phyloP scores from a whole-genome alignment of 2,888 invertebrate genomes.

The Habrosyne pyritoides region DNA sequence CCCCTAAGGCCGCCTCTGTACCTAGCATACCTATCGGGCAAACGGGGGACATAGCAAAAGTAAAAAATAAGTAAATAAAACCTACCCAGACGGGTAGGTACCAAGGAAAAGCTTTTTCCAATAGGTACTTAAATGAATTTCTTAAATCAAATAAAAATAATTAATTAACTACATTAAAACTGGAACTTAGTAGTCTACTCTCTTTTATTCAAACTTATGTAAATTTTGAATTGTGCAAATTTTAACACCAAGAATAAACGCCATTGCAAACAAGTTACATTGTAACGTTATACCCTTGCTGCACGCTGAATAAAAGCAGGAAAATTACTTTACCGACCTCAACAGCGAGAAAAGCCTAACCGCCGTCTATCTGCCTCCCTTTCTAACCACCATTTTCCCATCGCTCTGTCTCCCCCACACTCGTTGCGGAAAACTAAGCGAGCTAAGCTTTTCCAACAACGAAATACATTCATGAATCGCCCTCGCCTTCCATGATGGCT shows the following conservation, averaged over 20 bases:
- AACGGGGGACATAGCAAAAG: too few relatives aligned
- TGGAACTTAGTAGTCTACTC: background rate
- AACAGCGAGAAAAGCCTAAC: slow-evolving; percentile 57
- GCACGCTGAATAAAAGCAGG: slow-evolving; percentile 76
- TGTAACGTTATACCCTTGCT: slow-evolving; percentile 52
- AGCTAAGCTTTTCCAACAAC: slow-evolving; percentile 67
- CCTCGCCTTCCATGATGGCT: slow-evolving; percentile 81
- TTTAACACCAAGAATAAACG: slow-evolving; percentile 21
- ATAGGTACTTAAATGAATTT: too few relatives aligned
- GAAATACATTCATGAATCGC: slow-evolving; percentile 67
- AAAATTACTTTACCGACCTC: slow-evolving; percentile 72
- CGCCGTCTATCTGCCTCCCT: slow-evolving; percentile 51
- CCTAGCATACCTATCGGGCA: too few relatives aligned
- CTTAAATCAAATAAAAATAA: too few relatives aligned
- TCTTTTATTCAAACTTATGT: background rate
- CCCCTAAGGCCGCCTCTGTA: too few relatives aligned
- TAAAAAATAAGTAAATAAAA: too few relatives aligned
- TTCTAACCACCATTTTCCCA: slow-evolving; percentile 32
- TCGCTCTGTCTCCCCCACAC: slow-evolving; percentile 49
- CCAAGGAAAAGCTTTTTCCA: too few relatives aligned
- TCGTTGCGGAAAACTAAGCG: slow-evolving; percentile 56
- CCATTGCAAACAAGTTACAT: slow-evolving; percentile 45
- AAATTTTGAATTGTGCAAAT: slow-evolving; percentile 9
- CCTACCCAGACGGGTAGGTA: too few relatives aligned
- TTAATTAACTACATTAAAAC: background rate